These are phyloP conservation scores for Stichodactyla mertensii DNA, from an alignment of 64 coral and sea anemone species.

Conservation along the genomic window DNA sequence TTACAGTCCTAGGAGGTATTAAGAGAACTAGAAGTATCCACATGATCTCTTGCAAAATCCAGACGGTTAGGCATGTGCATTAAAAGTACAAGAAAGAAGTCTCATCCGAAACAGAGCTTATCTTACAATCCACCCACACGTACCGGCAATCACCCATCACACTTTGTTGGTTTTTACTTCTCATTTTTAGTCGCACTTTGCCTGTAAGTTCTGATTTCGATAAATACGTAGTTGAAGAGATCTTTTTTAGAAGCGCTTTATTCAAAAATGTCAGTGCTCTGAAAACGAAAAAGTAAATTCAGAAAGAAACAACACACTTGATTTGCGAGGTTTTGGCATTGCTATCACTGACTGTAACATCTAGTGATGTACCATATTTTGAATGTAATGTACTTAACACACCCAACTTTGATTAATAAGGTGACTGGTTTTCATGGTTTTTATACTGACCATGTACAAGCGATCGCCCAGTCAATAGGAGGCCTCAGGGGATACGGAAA, in stretches of 20 bases:
- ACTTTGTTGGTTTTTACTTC: background rate
- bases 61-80: no score
- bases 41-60: no score
- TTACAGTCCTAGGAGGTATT: no score
- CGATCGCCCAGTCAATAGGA: background rate
- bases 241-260: background rate
- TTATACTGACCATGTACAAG: background rate
- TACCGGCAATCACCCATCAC: background rate
- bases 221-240: background rate
- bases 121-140: background rate
- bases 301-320: background rate
- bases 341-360: no score
- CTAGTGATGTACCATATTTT: background rate
- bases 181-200: background rate
- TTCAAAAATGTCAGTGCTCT: background rate
- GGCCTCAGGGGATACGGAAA: background rate
- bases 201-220: background rate
- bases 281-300: background rate
- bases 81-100: background rate
- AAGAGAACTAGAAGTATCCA: no score
- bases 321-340: background rate
- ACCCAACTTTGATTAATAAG: conserved; percentile 5
- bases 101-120: background rate
- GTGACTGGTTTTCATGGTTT: background rate
- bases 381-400: background rate